phyloP scores from a whole-genome alignment of 2,888 invertebrate species.

The Hirtodrosophila trivittata region DNA sequence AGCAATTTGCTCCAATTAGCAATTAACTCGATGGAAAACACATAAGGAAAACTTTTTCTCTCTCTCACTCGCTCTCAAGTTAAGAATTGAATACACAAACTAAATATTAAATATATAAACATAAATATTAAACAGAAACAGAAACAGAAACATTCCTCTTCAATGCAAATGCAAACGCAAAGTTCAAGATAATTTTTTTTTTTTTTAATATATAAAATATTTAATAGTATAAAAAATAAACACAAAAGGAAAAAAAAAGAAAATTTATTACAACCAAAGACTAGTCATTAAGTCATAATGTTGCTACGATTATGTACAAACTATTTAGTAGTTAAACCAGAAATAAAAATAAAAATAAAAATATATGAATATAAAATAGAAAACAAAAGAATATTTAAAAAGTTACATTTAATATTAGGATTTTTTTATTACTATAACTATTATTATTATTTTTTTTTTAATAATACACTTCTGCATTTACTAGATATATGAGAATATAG shows the following conservation, averaged over 20 bases:
- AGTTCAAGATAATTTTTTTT: slow-evolving; percentile 64
- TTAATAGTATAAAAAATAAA: slow-evolving; percentile 9
- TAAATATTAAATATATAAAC: slow-evolving; percentile 29
- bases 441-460: slow-evolving; percentile 27
- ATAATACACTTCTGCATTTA: slow-evolving; percentile 44
- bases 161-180: slow-evolving; percentile 49
- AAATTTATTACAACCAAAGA: slow-evolving; percentile 79
- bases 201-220: slow-evolving; percentile 33
- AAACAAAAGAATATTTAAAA: slow-evolving; percentile 6
- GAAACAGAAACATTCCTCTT: slow-evolving; percentile 63
- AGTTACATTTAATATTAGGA: slow-evolving; percentile 50
- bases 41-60: slow-evolving; percentile 29
- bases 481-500: slow-evolving; percentile 46
- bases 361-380: slow-evolving; percentile 5
- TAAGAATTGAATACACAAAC: slow-evolving; percentile 16
- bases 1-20: slow-evolving; percentile 68
- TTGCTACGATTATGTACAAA: slow-evolving; percentile 71
- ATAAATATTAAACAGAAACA: slow-evolving; percentile 16
- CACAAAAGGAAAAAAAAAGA: slow-evolving; percentile 13
- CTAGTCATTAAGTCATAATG: slow-evolving; percentile 78
- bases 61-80: slow-evolving; percentile 25
- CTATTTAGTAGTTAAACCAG: slow-evolving; percentile 38
- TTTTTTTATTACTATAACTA: slow-evolving; percentile 1
- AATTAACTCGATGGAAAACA: slow-evolving; percentile 41
- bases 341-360: slow-evolving; percentile 11